phyloP scores from a whole-genome alignment of 2,888 invertebrate species.

The Thera obeliscata region DNA sequence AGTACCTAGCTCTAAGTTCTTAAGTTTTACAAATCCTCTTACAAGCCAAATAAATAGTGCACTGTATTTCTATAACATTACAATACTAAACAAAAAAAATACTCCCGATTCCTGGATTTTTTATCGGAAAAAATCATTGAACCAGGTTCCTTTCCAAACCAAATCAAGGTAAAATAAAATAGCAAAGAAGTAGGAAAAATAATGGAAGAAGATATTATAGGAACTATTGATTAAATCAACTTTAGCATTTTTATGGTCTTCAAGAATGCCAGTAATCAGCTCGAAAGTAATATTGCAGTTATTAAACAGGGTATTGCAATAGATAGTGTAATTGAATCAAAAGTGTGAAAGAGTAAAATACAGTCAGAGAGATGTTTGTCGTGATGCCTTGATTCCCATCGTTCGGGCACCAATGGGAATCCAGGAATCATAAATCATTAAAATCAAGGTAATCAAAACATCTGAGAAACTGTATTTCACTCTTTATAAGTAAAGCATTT shows the following conservation, averaged over 20 bases:
- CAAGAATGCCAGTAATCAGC: background rate
- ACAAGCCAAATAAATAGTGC: conserved; percentile 1
- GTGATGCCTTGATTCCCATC: conserved; percentile 50
- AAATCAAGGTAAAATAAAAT: conserved; percentile 53
- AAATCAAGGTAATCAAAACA: conserved; percentile 36
- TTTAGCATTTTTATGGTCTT: conserved; percentile 2
- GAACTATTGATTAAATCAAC: conserved; percentile 6
- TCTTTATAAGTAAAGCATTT: background rate
- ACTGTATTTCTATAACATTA: conserved; percentile 27
- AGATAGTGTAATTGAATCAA: background rate
- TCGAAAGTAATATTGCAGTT: background rate
- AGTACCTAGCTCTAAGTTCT: conserved; percentile 19
- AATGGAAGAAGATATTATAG: background rate
- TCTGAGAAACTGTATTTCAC: conserved; percentile 48
- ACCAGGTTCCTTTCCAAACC: conserved; percentile 60
- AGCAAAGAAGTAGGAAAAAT: conserved; percentile 11
- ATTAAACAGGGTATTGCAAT: background rate
- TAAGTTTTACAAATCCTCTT: conserved; percentile 3
- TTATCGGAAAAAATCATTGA: conserved; percentile 74
- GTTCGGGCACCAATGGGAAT: conserved; percentile 67
- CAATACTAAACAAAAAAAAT: conserved; percentile 31
- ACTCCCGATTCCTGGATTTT: conserved; percentile 75
- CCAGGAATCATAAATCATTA: conserved; percentile 39
- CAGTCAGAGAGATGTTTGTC: conserved; percentile 40
- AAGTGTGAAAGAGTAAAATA: conserved; percentile 44